Conservation (phyloP, 2,888 invertebrate species). For the Pristionchus arcanus region DNA sequence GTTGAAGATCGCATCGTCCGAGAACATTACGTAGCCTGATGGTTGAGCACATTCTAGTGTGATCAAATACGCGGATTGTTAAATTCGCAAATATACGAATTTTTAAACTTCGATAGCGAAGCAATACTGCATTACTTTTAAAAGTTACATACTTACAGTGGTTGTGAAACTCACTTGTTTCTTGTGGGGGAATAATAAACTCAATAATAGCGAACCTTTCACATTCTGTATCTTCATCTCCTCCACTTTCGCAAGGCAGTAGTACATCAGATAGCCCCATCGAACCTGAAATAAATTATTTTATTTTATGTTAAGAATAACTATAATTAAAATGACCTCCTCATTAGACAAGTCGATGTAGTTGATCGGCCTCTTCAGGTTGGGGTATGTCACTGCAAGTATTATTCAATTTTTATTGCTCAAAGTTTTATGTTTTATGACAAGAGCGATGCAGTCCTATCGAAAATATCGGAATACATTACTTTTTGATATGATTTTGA, state of each 20-base stretch:
- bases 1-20: constrained; percentile 37
- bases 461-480: not conserved
- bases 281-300: not conserved
- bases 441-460: too few species aligned
- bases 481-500: not conserved
- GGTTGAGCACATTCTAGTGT: too few species aligned
- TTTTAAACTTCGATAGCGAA: not conserved
- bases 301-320: not conserved
- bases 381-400: not conserved
- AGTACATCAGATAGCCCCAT: constrained; percentile 38
- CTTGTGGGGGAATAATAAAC: not conserved
- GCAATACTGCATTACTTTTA: not conserved
- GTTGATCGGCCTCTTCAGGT: constrained; percentile 23
- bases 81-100: too few species aligned
- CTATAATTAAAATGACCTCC: not conserved
- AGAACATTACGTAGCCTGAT: constrained; percentile 52
- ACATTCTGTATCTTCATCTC: constrained; percentile 51
- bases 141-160: too few species aligned
- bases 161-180: not conserved
- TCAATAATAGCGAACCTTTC: not conserved
- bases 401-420: not conserved
- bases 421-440: not conserved
- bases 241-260: constrained; percentile 38
- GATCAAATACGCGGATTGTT: too few species aligned
- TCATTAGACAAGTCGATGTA: constrained; percentile 39